Evolutionary conservation across 2,888 invertebrate genomes (phyloP).

Genomic region (Margaritifera margaritifera): DNA sequence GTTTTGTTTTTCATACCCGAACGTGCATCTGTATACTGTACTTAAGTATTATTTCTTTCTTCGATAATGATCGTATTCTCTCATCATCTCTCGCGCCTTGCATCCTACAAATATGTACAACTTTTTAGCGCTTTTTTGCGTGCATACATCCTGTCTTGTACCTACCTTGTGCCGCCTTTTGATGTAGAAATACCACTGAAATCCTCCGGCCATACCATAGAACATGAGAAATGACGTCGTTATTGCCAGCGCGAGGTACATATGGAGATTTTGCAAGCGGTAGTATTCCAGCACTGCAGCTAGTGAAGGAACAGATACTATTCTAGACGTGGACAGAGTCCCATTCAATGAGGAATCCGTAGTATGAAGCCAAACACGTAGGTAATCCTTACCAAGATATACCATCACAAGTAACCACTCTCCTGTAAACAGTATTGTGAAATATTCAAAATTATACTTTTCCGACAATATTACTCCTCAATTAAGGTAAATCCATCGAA

Average conservation of each 20-base stretch:
- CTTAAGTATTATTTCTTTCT: no score
- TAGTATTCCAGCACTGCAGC: constrained; percentile 7
- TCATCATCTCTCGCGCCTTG: no score
- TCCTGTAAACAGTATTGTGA: constrained; percentile 13
- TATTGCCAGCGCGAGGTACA: constrained; percentile 51
- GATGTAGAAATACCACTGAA: constrained; percentile 80
- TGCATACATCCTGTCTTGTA: neutral
- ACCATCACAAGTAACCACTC: constrained; percentile 79
- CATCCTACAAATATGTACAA: no score
- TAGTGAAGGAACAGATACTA: neutral
- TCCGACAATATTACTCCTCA: no score
- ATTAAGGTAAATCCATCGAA: no score
- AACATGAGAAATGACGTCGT: constrained; percentile 78
- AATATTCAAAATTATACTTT: no score
- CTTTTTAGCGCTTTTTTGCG: neutral
- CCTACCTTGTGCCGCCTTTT: no score
- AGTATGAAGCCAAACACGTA: constrained; percentile 5
- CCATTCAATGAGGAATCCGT: neutral
- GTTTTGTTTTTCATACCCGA: no score
- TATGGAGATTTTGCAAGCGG: constrained; percentile 23
- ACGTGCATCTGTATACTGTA: no score
- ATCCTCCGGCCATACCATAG: constrained; percentile 79
- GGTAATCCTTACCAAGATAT: constrained; percentile 77
- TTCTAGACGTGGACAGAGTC: no score
- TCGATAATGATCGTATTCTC: no score